These are phyloP conservation scores for Myotis lucifugus DNA, from an alignment of 2,113 vertebrate species.

Conservation along the genomic window DNA sequence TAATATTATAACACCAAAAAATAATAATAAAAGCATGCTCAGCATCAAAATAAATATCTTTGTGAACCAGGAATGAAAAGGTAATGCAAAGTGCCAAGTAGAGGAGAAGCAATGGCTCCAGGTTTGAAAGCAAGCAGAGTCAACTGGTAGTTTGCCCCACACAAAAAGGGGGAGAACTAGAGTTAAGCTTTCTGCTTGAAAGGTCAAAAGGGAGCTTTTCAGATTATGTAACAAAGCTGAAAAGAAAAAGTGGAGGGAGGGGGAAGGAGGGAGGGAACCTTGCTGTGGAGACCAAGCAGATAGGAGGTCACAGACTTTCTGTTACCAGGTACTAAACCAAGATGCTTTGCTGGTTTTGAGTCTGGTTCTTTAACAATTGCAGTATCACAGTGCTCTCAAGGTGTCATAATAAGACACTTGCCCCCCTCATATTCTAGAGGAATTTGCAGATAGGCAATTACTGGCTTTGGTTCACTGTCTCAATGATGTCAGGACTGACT, in stretches of 20 bases:
- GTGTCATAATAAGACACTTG: background rate
- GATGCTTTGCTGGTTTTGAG: background rate
- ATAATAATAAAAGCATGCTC: background rate
- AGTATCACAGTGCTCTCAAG: background rate
- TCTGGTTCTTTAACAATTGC: background rate
- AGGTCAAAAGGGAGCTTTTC: background rate
- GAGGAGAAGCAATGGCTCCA: background rate
- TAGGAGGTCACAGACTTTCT: background rate
- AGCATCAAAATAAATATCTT: slow-evolving; percentile 30
- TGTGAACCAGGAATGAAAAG: slow-evolving; percentile 2
- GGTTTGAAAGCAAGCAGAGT: background rate
- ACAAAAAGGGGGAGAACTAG: background rate
- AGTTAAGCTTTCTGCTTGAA: background rate
- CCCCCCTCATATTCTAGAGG: background rate
- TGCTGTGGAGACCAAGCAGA: background rate
- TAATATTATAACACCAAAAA: slow-evolving; percentile 36
- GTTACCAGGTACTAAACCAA: background rate
- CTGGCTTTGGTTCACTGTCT: slow-evolving; percentile 32
- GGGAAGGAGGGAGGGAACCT: too few relatives aligned
- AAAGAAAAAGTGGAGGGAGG: background rate
- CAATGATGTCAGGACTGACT: background rate
- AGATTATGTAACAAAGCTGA: background rate
- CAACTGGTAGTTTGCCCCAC: background rate
- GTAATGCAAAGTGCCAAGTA: background rate
- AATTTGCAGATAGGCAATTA: background rate